Conservation (phyloP, 1,140 invertebrate species). For the Nephila pilipes region DNA sequence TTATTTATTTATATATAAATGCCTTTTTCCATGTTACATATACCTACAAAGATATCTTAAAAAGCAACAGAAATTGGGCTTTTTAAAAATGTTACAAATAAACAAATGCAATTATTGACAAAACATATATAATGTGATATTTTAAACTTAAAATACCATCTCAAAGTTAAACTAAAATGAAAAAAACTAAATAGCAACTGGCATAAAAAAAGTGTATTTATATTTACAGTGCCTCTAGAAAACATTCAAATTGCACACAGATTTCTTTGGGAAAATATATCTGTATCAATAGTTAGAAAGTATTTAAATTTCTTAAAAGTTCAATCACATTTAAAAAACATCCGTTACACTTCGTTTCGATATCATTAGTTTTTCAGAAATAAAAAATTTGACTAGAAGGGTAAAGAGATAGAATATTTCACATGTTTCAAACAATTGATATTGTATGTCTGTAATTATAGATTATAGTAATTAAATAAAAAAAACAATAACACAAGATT, state of each 20-base stretch:
- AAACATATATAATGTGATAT: conserved; percentile 28
- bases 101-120: conserved; percentile 67
- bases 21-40: conserved; percentile 70
- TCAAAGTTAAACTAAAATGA: background rate
- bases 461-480: no score
- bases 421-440: background rate
- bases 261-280: conserved; percentile 75
- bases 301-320: background rate
- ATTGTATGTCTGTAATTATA: no score
- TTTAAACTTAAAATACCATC: conserved; percentile 18
- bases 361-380: background rate
- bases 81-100: conserved; percentile 25
- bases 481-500: no score
- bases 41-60: conserved; percentile 67
- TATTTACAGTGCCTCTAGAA: conserved; percentile 68
- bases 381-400: conserved; percentile 43
- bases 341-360: background rate
- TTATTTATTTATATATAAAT: conserved; percentile 72
- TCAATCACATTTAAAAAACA: background rate
- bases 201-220: conserved; percentile 44
- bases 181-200: conserved; percentile 13
- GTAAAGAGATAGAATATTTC: background rate
- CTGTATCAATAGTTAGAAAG: conserved; percentile 48
- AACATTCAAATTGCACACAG: conserved; percentile 73
- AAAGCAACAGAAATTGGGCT: conserved; percentile 64